Conservation (phyloP, 2,113 vertebrate species). For the Circaetus gallicus region DNA sequence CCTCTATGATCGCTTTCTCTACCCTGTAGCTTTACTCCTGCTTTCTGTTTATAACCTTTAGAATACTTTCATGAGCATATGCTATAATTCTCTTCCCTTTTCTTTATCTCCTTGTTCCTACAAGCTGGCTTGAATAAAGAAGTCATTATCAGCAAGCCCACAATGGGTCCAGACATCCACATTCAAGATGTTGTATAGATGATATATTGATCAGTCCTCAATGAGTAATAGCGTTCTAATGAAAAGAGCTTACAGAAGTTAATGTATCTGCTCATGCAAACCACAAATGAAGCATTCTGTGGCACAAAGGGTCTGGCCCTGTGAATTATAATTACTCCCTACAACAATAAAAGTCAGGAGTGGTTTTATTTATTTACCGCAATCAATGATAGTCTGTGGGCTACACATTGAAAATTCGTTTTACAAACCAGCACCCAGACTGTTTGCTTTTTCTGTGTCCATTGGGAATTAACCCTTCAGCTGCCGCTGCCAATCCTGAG, state of each 20-base stretch:
- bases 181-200: constrained; percentile 92
- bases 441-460: constrained; percentile 32
- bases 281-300: constrained; percentile 84
- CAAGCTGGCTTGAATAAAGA: constrained; percentile 91
- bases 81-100: constrained; percentile 85
- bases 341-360: constrained; percentile 86
- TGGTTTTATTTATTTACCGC: constrained; percentile 82
- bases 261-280: constrained; percentile 85
- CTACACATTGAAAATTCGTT: constrained; percentile 64
- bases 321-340: constrained; percentile 84
- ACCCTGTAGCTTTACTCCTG: constrained; percentile 51
- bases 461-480: constrained; percentile 53
- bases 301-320: constrained; percentile 80
- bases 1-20: constrained; percentile 20
- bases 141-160: constrained; percentile 89
- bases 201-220: constrained; percentile 93
- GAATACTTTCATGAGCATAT: constrained; percentile 81
- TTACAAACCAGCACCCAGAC: constrained; percentile 58
- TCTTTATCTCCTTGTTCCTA: constrained; percentile 95
- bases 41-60: constrained; percentile 81
- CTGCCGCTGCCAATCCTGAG: background rate
- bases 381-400: constrained; percentile 69
- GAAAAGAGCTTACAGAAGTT: constrained; percentile 82
- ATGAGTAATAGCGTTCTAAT: constrained; percentile 87
- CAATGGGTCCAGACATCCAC: constrained; percentile 90